These are phyloP conservation scores for Drosophila lacertosa DNA, from an alignment of 1,140 invertebrate species.

Conservation along the genomic window DNA sequence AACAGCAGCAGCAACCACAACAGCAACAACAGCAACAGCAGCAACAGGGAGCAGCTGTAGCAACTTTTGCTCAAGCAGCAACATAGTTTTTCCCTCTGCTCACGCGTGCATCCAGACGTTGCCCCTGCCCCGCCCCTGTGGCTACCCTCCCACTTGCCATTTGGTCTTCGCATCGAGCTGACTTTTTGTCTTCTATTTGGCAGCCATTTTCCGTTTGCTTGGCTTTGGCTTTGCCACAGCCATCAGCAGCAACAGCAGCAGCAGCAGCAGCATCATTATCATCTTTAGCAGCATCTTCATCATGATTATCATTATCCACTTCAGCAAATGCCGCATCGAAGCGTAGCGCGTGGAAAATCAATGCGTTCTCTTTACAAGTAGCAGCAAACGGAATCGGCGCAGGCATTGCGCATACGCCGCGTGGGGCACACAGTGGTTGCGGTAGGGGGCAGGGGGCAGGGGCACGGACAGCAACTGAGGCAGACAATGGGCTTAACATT, in stretches of 20 bases:
- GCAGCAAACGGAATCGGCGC: constrained; percentile 4
- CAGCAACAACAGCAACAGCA: constrained; percentile 15
- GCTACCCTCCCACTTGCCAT: background rate
- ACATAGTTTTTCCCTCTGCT: constrained; percentile 57
- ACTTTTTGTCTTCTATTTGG: constrained; percentile 44
- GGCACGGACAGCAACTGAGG: too few relatives aligned
- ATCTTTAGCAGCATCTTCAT: constrained; percentile 10
- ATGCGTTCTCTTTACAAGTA: constrained; percentile 39
- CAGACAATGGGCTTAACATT: constrained; percentile 50
- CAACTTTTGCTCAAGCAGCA: constrained; percentile 63
- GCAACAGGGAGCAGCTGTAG: constrained; percentile 12
- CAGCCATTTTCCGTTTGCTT: constrained; percentile 62
- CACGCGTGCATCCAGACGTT: constrained; percentile 31
- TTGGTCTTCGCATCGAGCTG: constrained; percentile 15
- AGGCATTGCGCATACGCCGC: constrained; percentile 58
- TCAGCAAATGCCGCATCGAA: constrained; percentile 24
- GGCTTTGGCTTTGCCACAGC: constrained; percentile 24
- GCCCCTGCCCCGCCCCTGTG: background rate
- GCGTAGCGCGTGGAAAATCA: constrained; percentile 61
- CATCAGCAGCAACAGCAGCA: constrained; percentile 10
- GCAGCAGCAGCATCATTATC: background rate
- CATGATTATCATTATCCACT: constrained; percentile 41
- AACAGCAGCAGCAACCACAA: constrained; percentile 15
- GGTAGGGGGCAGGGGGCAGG: too few relatives aligned
- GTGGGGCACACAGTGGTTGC: background rate